Conservation (phyloP, 2,888 invertebrate species). For the Eupeodes luniger region DNA sequence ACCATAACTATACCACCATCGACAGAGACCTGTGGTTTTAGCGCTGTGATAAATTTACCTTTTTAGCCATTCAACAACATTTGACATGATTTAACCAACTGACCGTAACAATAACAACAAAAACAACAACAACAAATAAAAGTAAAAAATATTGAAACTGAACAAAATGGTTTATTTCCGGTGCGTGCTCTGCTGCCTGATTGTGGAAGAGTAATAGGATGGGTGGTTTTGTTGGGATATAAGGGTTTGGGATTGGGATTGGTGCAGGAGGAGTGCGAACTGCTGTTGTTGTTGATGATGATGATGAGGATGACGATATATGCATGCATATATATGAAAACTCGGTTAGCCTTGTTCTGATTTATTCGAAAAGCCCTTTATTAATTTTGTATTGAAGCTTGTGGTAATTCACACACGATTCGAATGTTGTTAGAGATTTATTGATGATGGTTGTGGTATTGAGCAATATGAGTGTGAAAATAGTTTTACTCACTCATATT, state of each 20-base stretch:
- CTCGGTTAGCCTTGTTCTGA: constrained; percentile 47
- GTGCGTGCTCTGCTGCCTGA: constrained; percentile 42
- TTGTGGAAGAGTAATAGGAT: constrained; percentile 17
- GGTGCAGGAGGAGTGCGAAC: too few relatives aligned
- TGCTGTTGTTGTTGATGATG: neutral
- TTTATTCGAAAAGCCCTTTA: constrained; percentile 64
- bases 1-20: neutral
- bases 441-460: constrained; percentile 39
- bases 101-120: constrained; percentile 29
- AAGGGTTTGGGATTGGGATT: too few relatives aligned
- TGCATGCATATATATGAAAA: neutral
- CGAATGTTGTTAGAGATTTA: constrained; percentile 55
- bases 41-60: constrained; percentile 37
- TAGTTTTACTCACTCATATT: constrained; percentile 21
- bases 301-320: neutral
- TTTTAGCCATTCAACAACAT: constrained; percentile 43
- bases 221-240: neutral
- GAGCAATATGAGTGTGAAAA: constrained; percentile 48
- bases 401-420: constrained; percentile 57
- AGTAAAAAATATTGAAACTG: constrained; percentile 23
- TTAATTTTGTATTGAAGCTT: constrained; percentile 66
- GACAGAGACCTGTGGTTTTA: constrained; percentile 37
- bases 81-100: constrained; percentile 52
- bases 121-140: constrained; percentile 8
- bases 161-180: constrained; percentile 49